Base-by-base conservation (phyloP, 1,140 invertebrate species). In the Pseudomyrmex concolor region DNA sequence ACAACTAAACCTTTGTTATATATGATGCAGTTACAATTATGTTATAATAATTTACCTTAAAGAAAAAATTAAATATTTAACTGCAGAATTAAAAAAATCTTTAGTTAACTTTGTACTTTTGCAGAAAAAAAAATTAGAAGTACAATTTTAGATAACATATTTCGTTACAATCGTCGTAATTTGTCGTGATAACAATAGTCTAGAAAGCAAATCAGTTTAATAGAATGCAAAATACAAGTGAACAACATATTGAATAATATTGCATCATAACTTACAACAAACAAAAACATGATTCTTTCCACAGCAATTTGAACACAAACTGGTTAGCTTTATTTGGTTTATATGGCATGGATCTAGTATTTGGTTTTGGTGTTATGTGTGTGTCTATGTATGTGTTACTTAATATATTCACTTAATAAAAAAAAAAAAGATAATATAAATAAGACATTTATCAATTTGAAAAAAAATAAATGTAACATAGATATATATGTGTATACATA, bases 311-410 rank as follows among this genome's bases (percentile, higher is more conserved):
- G 92, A 94, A 93, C 91, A 94, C 89, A 93, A 93, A 91, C 83
- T 91, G 90, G 91, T 92, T 94, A 90, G 83, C 91, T 92, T 93
- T 87, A 91, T 93, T 93, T 93, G 92, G 92, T 93, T 91, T 90
- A 90, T 93, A 93, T 94, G 92, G 93, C 93, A 92, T 94, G 91
- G 87, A 92, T 91, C 91, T 93, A 93, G 89, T 92, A 93, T 94
- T 93, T 92, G 92, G 92, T 93, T 92, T 92, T 77, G 83, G 90
- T 84, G 66, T 89, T 89, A 89, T 84, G 34, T 34, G 34, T 34
- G 34, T 34, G 34, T 34, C 34, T 34, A 34, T 34, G 0, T 34
- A 7, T 34, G 34, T 84, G 66, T 89, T 88, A 89, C 85, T 91
- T 90, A 88, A 83, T 63, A 19, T 25, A 73, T 57, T 73, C 15